Evolutionary conservation across 2,113 vertebrate species (phyloP).

Genomic region (Pristiophorus japonicus): DNA sequence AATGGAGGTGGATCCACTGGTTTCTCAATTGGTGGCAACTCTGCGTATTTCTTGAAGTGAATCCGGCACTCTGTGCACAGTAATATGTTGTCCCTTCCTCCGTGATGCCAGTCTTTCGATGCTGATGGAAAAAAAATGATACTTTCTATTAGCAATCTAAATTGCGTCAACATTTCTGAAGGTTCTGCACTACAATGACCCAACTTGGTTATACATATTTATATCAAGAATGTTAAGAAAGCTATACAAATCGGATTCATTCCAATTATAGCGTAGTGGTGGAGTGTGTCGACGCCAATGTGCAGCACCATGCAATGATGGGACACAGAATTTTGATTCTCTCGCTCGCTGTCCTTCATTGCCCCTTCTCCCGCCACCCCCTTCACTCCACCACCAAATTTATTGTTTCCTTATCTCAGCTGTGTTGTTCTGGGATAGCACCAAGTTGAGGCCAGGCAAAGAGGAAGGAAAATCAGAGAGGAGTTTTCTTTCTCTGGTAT

Average conservation of each 20-base stretch:
- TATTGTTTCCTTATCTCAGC: neutral
- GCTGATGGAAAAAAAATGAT: constrained; percentile 53
- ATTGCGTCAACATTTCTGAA: neutral
- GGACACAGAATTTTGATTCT: neutral
- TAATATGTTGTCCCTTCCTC: constrained; percentile 91
- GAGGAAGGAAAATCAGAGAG: neutral
- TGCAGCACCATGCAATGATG: neutral
- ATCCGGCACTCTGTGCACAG: constrained; percentile 94
- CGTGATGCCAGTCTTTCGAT: constrained; percentile 99
- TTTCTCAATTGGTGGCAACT: constrained; percentile 96
- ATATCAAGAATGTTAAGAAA: neutral
- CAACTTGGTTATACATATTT: neutral
- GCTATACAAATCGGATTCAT: neutral
- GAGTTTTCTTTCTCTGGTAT: neutral
- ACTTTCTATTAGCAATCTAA: neutral
- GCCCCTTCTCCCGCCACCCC: neutral
- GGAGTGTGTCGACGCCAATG: neutral
- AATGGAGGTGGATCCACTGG: constrained; percentile 95
- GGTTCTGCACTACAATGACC: neutral
- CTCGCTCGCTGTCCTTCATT: no score
- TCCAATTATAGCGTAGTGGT: neutral
- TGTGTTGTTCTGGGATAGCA: neutral
- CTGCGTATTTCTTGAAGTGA: constrained; percentile 99
- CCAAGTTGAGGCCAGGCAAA: neutral
- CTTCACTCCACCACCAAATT: neutral